Base-by-base conservation (phyloP, 2,888 invertebrate species). In the Dryococelus australis region DNA sequence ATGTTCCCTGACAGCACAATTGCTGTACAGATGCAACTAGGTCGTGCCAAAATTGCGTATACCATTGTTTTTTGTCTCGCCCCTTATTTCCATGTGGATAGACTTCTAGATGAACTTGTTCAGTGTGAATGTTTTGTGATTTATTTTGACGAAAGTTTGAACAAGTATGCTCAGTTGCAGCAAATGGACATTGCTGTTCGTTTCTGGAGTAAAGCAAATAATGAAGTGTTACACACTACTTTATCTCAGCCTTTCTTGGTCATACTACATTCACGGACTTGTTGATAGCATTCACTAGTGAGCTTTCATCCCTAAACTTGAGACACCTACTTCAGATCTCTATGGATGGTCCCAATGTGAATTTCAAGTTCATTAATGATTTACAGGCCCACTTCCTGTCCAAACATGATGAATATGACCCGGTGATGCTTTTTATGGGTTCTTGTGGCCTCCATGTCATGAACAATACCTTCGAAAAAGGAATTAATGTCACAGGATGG, bases 101-200 rank as follows among this genome's bases (percentile, higher is more conserved):
- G 8, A 13, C 65, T 65, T 20, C 6, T 65, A 24, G 65, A 65
- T 20, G 65, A 65, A 13, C 65, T 65, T 24, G 16, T 13, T 65
- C 13, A 65, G 20, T 12, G 65, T 65, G 65, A 16, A 20, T 65
- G 65, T 51, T 65, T 65, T 65, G 65, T 65, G 5, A 65, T 65
- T 65, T 65, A 65, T 16, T 65, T 65, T 65, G 65, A 65, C 16
- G 65, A 65, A 65, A 65, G 65, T 24, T 27, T 83, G 20, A 83
- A 83, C 83, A 83, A 43, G 83, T 35, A 5, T 43, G 43, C 83
- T 20, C 28, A 83, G 83, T 43, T 35, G 83, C 83, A 26, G 27
- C 83, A 83, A 27, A 83, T 43, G 83, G 83, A 83, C 27, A 28
- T 83, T 28, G 83, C 83, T 43, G 83, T 83, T 27, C 12, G 83